A percentile compares a stretch with the other conserved stretches of the same genome.
Evolutionary conservation across 2,888 invertebrate genomes (phyloP).

Genomic region (Steinernema hermaphroditum): DNA sequence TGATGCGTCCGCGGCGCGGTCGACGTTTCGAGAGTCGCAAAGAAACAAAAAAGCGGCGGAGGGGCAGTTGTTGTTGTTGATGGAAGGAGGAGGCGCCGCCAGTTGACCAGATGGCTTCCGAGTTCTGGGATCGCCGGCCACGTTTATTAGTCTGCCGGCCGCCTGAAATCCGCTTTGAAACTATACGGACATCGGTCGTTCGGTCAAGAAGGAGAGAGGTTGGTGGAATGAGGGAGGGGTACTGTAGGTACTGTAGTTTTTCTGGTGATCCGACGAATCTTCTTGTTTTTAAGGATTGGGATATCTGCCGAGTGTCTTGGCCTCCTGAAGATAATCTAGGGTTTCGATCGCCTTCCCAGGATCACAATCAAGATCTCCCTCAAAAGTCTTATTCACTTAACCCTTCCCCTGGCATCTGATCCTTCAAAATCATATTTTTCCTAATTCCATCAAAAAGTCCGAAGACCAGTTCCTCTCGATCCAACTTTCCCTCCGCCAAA

Average conservation of each 20-base stretch:
- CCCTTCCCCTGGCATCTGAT: no score
- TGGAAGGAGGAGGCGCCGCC: not conserved
- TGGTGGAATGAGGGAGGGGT: conserved; percentile 1
- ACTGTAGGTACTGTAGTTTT: not conserved
- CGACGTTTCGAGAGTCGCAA: conserved; percentile 30
- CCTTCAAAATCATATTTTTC: no score
- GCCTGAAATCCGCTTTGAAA: not conserved
- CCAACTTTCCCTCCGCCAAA: no score
- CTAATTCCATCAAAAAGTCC: no score
- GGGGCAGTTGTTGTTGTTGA: conserved; percentile 19
- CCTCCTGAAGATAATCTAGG: no score
- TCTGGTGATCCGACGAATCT: not conserved
- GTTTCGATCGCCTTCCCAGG: no score
- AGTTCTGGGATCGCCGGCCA: conserved; percentile 16
- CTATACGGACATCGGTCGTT: not conserved
- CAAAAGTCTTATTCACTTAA: no score
- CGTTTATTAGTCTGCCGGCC: conserved; percentile 9
- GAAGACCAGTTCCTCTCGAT: no score
- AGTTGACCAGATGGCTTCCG: conserved; percentile 21
- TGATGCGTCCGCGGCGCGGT: not conserved
- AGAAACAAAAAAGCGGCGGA: conserved; percentile 24
- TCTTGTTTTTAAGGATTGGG: not conserved
- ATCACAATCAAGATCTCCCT: no score
- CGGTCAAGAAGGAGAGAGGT: not conserved
- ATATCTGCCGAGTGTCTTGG: no score